phyloP scores from a whole-genome alignment of 2,113 vertebrate genomes.

The Cricetomys ansorgei region DNA sequence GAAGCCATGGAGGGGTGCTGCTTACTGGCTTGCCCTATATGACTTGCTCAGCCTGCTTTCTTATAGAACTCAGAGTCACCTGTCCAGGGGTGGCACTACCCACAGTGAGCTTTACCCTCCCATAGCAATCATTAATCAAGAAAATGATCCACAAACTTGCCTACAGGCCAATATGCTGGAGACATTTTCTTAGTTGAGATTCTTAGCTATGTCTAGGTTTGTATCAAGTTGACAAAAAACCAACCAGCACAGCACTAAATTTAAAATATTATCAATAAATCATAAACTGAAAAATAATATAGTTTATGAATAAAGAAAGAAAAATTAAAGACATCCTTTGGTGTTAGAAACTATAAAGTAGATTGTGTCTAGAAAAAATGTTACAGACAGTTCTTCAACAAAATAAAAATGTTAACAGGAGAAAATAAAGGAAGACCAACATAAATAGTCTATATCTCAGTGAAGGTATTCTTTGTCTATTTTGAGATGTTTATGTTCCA shows the following conservation, averaged over 20 bases:
- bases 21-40: background rate
- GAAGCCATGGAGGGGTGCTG: background rate
- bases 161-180: background rate
- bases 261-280: background rate
- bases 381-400: constrained; percentile 3
- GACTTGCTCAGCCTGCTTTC: background rate
- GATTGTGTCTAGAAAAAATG: constrained; percentile 11
- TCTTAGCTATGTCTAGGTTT: background rate
- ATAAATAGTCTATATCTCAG: background rate
- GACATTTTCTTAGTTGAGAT: background rate
- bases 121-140: background rate
- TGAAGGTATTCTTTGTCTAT: background rate
- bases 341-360: constrained; percentile 4
- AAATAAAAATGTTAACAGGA: constrained; percentile 40
- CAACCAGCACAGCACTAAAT: background rate
- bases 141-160: background rate
- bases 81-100: background rate
- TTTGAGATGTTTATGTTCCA: constrained; percentile 40
- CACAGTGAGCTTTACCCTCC: background rate
- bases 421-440: constrained; percentile 26
- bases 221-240: background rate
- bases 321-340: constrained; percentile 25
- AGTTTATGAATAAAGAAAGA: constrained; percentile 32
- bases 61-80: background rate
- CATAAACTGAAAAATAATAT: constrained; percentile 7